Conservation (phyloP, 2,888 invertebrate species). For the Plebejus melissa region DNA sequence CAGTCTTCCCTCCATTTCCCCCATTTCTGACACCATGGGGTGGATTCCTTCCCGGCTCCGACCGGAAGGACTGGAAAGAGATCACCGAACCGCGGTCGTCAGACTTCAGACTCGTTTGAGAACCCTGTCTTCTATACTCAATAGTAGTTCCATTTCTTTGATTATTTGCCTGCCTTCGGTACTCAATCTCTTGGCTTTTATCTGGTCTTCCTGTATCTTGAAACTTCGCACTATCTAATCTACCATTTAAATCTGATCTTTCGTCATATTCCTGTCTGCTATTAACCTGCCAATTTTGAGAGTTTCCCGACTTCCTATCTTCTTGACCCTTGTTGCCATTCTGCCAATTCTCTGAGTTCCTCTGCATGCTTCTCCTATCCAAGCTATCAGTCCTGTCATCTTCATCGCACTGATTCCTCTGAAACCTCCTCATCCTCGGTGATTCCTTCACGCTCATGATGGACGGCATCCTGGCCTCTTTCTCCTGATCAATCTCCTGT, state of each 20-base stretch:
- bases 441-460: conserved; percentile 62
- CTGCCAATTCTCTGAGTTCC: neutral
- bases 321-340: neutral
- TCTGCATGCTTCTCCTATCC: neutral
- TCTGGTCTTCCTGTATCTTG: neutral
- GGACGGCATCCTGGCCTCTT: conserved; percentile 61
- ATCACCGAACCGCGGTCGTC: conserved; percentile 59
- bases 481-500: conserved; percentile 67
- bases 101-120: conserved; percentile 56
- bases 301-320: too few relatives aligned
- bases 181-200: neutral
- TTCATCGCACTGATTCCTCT: conserved; percentile 51
- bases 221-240: neutral
- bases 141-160: neutral
- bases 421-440: conserved; percentile 56
- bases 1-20: conserved; percentile 45
- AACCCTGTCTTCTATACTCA: conserved; percentile 42
- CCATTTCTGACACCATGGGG: conserved; percentile 52
- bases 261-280: neutral
- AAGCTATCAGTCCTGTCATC: conserved; percentile 39
- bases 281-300: neutral
- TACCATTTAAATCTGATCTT: neutral
- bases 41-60: conserved; percentile 61
- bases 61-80: conserved; percentile 64
- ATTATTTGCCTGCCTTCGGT: neutral